These are phyloP conservation scores for Parambassis ranga DNA, from an alignment of 2,797 vertebrate species.

Conservation along the genomic window DNA sequence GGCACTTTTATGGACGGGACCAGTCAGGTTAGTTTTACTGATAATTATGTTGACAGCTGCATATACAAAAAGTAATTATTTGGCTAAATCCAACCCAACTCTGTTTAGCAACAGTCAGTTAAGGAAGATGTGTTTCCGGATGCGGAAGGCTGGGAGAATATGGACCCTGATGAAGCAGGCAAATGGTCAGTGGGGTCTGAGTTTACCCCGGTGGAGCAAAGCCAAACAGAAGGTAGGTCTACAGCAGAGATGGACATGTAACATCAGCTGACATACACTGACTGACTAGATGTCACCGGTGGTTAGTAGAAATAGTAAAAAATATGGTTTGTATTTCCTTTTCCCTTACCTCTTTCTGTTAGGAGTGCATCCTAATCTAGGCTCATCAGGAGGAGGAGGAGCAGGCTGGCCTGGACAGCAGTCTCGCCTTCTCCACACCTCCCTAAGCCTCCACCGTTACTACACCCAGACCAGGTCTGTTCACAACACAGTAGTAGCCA, in stretches of 20 bases:
- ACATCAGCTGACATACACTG: neutral
- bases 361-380: conserved; percentile 28
- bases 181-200: conserved; percentile 75
- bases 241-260: conserved; percentile 13
- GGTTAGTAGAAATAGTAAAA: no score
- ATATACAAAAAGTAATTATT: no score
- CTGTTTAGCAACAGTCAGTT: conserved; percentile 47
- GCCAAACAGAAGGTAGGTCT: conserved; percentile 23
- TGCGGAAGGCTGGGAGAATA: conserved; percentile 74
- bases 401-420: conserved; percentile 60
- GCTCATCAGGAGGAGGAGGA: neutral
- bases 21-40: conserved; percentile 49
- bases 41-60: neutral
- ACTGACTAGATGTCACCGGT: no score
- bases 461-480: conserved; percentile 62
- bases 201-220: conserved; percentile 39
- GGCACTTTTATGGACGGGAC: conserved; percentile 57
- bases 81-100: neutral
- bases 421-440: conserved; percentile 67
- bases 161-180: conserved; percentile 70
- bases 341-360: neutral
- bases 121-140: conserved; percentile 75
- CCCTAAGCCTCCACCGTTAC: conserved; percentile 4
- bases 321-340: no score
- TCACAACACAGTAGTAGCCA: conserved; percentile 74